Conservation (phyloP, 2,113 vertebrate species). For the Okapia johnstoni region DNA sequence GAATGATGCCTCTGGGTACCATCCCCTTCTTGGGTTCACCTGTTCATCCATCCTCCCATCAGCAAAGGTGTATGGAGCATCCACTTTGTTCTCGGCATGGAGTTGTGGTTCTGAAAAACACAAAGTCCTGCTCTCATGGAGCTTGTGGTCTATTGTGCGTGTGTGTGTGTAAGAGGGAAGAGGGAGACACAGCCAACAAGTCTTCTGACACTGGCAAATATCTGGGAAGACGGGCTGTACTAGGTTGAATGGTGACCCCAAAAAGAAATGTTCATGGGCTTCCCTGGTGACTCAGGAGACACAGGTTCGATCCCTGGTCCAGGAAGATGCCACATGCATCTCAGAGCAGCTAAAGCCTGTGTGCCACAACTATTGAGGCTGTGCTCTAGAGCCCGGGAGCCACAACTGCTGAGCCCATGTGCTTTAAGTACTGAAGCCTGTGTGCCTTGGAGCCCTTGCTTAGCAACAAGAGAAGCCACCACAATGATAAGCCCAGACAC, state of each 20-base stretch:
- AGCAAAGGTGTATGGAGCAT: rapidly evolving
- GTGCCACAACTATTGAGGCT: background rate
- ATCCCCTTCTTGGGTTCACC: too few relatives aligned
- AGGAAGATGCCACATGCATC: background rate
- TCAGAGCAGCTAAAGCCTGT: background rate
- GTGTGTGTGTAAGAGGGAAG: background rate
- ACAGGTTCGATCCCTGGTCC: background rate
- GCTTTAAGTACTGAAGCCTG: background rate
- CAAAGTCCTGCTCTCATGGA: rapidly evolving
- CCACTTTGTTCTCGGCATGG: background rate
- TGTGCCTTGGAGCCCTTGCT: background rate
- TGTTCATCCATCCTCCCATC: background rate
- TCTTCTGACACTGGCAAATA: background rate
- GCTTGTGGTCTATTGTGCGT: background rate
- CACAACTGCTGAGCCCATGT: background rate
- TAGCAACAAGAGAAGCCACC: background rate
- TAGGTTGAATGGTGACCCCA: background rate
- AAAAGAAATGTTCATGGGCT: background rate
- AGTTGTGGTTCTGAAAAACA: background rate
- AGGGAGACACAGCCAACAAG: background rate
- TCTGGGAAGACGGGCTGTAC: rapidly evolving
- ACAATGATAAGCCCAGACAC: background rate
- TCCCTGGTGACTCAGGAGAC: background rate
- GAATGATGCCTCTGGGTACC: background rate
- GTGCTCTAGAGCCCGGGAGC: background rate